Base-by-base conservation (phyloP, 30 jellyfish, hydroid and myxozoan genomes). In the Hydra vulgaris region DNA sequence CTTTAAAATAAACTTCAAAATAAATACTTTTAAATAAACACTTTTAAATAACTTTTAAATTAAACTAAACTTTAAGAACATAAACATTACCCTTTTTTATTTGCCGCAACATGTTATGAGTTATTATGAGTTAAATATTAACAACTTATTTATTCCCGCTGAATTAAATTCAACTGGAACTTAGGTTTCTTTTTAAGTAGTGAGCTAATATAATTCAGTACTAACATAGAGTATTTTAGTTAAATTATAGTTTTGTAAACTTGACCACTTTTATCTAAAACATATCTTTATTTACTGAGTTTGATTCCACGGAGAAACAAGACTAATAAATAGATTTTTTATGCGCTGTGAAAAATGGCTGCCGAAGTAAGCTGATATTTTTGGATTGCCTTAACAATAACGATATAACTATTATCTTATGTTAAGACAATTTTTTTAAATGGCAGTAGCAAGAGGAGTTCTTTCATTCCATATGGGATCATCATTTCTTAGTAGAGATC, bases 321-420 rank as follows among this genome's bases (percentile, higher is more conserved):
- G 61, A 40, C 12, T 40, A 3, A 40, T n/a, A n/a, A n/a, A n/a
- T 5, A 40, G 61, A 40, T 3, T 40, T 40, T 40, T 40, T 40
- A 40, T 40, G 61, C 5, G 26, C 53, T 71, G 79, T 23, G 20
- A 73, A 74, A 74, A 74, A 74, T 74, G 82, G 82, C 85, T 25
- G 79, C 85, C 53, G 85, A 77, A 78, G 79, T 78, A 15, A 78
- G 85, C 85, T 78, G 85, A 78, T 80, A 78, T 8, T 69, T 69
- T 69, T 0, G 40, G 18, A 21, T 18, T 78, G 66, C 17, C 81
- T 26, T 21, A 21, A 73, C 54, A 26, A 15, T 19, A 19, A 25
- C 15, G 81, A 19, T 73, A 25, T 0, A 73, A 73, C 27, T 15
- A 21, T 40, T 40, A 40, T 40, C 61, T 40, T 40, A 40, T 40